phyloP scores from a whole-genome alignment of 2,113 vertebrate species.

The Ahaetulla prasina region DNA sequence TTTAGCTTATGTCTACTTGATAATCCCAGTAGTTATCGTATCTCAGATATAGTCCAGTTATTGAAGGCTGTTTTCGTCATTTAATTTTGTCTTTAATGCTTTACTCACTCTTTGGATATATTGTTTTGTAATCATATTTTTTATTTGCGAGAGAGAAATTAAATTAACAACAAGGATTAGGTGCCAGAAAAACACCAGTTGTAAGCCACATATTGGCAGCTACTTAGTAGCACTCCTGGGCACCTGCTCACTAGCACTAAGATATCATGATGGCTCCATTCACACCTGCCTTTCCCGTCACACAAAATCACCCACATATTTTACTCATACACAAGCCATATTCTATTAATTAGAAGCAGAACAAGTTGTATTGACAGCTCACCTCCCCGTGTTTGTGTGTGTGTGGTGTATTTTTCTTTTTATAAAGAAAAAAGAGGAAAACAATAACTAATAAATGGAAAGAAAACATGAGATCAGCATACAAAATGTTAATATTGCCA shows the following conservation, averaged over 20 bases:
- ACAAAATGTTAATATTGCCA: not conserved
- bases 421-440: not conserved
- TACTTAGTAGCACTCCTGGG: not conserved
- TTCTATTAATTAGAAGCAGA: not conserved
- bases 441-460: not conserved
- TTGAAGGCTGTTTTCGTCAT: not conserved
- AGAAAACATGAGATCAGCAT: not conserved
- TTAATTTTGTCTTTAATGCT: not conserved
- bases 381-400: not conserved
- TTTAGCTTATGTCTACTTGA: not conserved
- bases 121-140: not conserved
- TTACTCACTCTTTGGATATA: not conserved
- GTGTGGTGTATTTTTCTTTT: not conserved
- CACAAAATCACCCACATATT: not conserved
- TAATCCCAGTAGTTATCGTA: not conserved
- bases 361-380: not conserved
- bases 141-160: not conserved
- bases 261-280: not conserved
- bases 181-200: not conserved
- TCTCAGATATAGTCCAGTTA: not conserved
- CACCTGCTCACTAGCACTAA: not conserved
- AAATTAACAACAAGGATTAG: not conserved
- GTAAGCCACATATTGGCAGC: not conserved
- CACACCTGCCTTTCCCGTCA: not conserved
- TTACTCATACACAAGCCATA: not conserved